Percentiles rank a stretch among this genome's conserved stretches.
Conservation (phyloP, 1,140 invertebrate species). For the Neotoxoptera formosana region DNA sequence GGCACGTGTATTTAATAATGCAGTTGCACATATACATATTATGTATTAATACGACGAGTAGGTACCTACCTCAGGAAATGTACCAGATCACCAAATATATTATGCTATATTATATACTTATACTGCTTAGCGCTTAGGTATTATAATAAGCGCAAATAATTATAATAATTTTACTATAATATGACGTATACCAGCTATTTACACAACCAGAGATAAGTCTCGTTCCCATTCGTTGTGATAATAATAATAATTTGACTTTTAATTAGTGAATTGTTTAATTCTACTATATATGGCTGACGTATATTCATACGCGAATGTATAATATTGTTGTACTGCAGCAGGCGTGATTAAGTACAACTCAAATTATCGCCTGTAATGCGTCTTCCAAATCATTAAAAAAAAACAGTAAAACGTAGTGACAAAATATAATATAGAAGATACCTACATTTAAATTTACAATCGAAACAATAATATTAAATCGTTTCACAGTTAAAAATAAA, state of each 20-base stretch:
- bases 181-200: not conserved
- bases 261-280: not conserved
- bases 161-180: not conserved
- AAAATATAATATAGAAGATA: not conserved
- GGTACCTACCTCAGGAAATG: not conserved
- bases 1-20: constrained; percentile 34
- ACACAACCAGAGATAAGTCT: not conserved
- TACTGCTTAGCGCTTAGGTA: too few relatives aligned
- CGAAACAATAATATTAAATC: not conserved
- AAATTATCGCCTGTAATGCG: not conserved
- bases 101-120: not conserved
- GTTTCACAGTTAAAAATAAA: not conserved
- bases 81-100: constrained; percentile 13
- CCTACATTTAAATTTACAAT: not conserved
- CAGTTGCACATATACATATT: not conserved
- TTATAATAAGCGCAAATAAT: not conserved
- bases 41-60: not conserved
- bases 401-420: not conserved
- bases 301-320: not conserved
- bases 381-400: not conserved
- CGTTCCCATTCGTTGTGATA: not conserved
- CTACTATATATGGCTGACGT: not conserved
- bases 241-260: not conserved
- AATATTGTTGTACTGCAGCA: not conserved
- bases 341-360: not conserved